Conservation (phyloP, 2,888 invertebrate genomes). For the Drosophila paramelanica region DNA sequence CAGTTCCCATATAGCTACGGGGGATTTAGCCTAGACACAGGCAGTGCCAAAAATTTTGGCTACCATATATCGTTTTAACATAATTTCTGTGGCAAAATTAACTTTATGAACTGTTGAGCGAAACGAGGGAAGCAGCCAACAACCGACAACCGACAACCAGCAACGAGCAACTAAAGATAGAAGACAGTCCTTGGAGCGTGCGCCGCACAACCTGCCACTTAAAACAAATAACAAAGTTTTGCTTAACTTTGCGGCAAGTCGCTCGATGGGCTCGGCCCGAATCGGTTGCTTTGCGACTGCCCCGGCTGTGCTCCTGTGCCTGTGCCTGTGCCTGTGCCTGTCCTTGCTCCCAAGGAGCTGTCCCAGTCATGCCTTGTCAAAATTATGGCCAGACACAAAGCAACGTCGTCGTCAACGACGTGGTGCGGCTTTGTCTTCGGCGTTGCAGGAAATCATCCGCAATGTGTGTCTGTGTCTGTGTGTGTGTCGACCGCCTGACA, state of each 20-base stretch:
- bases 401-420: constrained; percentile 60
- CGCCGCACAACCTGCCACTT: constrained; percentile 76
- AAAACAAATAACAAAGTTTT: constrained; percentile 82
- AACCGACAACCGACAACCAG: constrained; percentile 20
- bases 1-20: constrained; percentile 64
- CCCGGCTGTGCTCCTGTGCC: constrained; percentile 8
- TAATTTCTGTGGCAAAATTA: constrained; percentile 82
- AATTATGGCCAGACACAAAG: constrained; percentile 81
- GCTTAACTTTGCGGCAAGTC: constrained; percentile 77
- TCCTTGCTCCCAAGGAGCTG: constrained; percentile 37
- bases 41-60: constrained; percentile 56
- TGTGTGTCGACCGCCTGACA: constrained; percentile 1
- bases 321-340: constrained; percentile 14
- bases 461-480: constrained; percentile 23
- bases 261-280: constrained; percentile 32
- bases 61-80: constrained; percentile 81
- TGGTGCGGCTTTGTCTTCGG: constrained; percentile 73
- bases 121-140: constrained; percentile 31
- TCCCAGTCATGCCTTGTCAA: constrained; percentile 57
- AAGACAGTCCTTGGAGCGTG: constrained; percentile 58
- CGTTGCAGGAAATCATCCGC: constrained; percentile 73
- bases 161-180: constrained; percentile 30
- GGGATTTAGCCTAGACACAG: constrained; percentile 37
- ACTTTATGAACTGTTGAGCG: constrained; percentile 83
- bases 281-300: constrained; percentile 16